Percentiles rank a stretch among this genome's conserved stretches.
phyloP scores from a whole-genome alignment of 2,113 vertebrate genomes.

The Enhydra lutris region DNA sequence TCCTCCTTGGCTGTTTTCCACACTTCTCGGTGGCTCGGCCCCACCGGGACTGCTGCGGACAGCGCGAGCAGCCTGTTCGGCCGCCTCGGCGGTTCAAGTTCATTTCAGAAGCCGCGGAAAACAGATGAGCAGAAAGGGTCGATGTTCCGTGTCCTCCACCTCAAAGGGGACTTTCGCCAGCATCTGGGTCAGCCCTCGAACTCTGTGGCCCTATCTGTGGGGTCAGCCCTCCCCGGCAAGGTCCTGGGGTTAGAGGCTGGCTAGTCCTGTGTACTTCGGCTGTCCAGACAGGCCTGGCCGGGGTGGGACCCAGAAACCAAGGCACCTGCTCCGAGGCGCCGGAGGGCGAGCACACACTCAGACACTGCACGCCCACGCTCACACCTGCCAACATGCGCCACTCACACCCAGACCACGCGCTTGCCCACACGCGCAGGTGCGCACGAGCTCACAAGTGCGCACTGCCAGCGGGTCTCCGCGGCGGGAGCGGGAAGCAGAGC shows the following conservation, averaged over 20 bases:
- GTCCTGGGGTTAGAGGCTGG: fast-evolving
- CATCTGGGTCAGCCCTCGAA: not conserved
- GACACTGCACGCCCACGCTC: not conserved
- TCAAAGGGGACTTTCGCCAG: too few relatives aligned
- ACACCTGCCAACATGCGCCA: not conserved
- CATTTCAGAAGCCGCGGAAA: not conserved
- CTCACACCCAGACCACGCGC: not conserved
- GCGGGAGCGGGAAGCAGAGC: not conserved
- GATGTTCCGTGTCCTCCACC: not conserved
- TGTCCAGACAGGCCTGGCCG: fast-evolving
- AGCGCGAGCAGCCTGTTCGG: fast-evolving
- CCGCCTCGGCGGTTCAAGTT: not conserved
- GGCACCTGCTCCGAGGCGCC: not conserved
- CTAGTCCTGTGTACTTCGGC: too few relatives aligned
- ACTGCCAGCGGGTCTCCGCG: fast-evolving
- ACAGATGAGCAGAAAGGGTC: not conserved
- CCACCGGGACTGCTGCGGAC: not conserved
- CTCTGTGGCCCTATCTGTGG: not conserved
- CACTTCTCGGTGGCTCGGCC: not conserved
- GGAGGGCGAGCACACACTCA: not conserved
- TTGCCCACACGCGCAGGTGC: fast-evolving
- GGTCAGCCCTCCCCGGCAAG: not conserved
- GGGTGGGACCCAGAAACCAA: too few relatives aligned
- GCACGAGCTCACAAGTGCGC: not conserved
- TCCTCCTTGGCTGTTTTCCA: fast-evolving